Conservation (phyloP, 2,888 invertebrate genomes). For the Chloroclystis v-ata region DNA sequence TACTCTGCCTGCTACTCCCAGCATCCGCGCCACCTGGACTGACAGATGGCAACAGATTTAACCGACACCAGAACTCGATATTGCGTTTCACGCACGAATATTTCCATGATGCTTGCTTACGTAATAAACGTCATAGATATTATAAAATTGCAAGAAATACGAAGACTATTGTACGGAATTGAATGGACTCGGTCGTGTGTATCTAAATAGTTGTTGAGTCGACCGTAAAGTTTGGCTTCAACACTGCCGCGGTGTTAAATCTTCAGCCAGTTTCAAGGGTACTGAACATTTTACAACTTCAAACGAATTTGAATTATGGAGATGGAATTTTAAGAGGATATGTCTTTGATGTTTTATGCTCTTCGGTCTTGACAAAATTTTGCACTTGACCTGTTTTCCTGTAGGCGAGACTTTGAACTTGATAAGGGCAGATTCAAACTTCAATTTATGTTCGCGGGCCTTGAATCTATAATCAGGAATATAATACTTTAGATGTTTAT, state of each 20-base stretch:
- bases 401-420: neutral
- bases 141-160: conserved; percentile 31
- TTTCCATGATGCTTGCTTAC: conserved; percentile 18
- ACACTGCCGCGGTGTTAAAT: conserved; percentile 43
- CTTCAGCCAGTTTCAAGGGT: conserved; percentile 34
- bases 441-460: neutral
- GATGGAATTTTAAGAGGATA: neutral
- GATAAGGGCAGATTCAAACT: neutral
- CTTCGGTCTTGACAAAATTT: neutral
- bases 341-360: neutral
- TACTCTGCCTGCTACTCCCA: neutral
- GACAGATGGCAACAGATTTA: conserved; percentile 46
- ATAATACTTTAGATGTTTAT: too few species aligned
- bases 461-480: neutral
- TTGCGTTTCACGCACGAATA: conserved; percentile 20
- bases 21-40: conserved; percentile 3
- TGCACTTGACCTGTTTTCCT: neutral
- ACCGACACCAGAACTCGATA: conserved; percentile 29
- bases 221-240: conserved; percentile 43
- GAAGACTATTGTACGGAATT: conserved; percentile 41
- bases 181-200: conserved; percentile 52
- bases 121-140: conserved; percentile 30
- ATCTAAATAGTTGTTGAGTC: conserved; percentile 51
- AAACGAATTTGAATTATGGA: neutral
- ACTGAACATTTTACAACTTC: conserved; percentile 16